Conservation (phyloP, 2,888 invertebrate species). For the Linnaemya tessellans region DNA sequence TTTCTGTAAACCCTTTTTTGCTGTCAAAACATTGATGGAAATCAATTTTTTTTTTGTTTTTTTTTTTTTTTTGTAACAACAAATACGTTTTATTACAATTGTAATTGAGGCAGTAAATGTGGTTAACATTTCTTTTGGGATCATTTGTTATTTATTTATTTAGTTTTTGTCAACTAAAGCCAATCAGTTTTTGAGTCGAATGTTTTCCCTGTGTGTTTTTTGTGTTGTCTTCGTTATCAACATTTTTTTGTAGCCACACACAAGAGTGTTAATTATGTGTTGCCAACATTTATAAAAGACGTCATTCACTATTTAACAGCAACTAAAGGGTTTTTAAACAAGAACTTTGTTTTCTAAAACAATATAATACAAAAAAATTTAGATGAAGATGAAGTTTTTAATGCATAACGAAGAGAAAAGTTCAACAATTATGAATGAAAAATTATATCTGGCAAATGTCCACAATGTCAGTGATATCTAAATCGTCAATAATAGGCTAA, state of each 20-base stretch:
- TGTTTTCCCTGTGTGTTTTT: conserved; percentile 1
- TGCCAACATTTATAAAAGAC: conserved; percentile 42
- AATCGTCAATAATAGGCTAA: too few relatives aligned
- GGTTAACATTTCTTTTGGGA: conserved; percentile 39
- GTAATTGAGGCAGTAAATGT: conserved; percentile 52
- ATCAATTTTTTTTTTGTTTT: conserved; percentile 20
- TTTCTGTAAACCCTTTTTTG: conserved; percentile 7
- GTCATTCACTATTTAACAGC: conserved; percentile 67
- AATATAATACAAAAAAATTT: too few relatives aligned
- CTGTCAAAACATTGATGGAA: conserved; percentile 28
- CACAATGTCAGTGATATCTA: too few relatives aligned
- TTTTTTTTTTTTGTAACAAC: background rate
- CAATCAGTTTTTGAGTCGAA: conserved; percentile 40
- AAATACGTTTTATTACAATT: conserved; percentile 36
- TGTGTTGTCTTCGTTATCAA: conserved; percentile 8
- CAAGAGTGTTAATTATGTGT: conserved; percentile 16
- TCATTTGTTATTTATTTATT: conserved; percentile 12
- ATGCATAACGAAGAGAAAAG: too few relatives aligned
- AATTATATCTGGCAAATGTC: too few relatives aligned
- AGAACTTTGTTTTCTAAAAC: too few relatives aligned
- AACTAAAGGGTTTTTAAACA: too few relatives aligned
- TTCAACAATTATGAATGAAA: too few relatives aligned
- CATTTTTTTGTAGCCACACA: conserved; percentile 46
- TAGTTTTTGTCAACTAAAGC: conserved; percentile 23
- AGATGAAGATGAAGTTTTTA: too few relatives aligned